These are phyloP conservation scores for Tupiocoris notatus DNA, from an alignment of 2,888 invertebrate species.

Conservation along the genomic window DNA sequence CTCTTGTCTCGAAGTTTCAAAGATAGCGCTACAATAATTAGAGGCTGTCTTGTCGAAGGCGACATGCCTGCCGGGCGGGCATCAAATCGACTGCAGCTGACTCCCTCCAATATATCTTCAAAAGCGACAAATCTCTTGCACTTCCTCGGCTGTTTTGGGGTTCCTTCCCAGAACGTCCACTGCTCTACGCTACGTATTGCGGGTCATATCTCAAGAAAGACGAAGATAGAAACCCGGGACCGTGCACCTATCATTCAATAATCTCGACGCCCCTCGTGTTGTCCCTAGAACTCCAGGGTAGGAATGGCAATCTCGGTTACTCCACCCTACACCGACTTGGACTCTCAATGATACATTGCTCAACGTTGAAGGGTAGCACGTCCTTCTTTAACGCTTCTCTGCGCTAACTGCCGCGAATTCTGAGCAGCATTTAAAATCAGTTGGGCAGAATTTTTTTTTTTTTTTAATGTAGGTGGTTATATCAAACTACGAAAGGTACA, in stretches of 20 bases:
- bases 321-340: constrained; percentile 1
- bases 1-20: neutral
- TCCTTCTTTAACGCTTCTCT: neutral
- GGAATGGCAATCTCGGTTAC: constrained; percentile 34
- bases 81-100: constrained; percentile 38
- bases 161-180: neutral
- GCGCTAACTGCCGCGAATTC: neutral
- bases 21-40: constrained; percentile 7
- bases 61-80: constrained; percentile 24
- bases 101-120: constrained; percentile 37
- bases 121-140: constrained; percentile 36
- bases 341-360: constrained; percentile 33
- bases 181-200: constrained; percentile 21
- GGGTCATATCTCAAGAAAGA: constrained; percentile 31
- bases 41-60: constrained; percentile 17
- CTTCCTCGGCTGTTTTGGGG: constrained; percentile 4
- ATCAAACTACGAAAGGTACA: no score
- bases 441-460: no score
- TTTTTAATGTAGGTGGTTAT: no score
- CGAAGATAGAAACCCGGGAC: constrained; percentile 5
- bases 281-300: neutral
- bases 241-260: constrained; percentile 39
- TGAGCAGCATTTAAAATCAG: no score
- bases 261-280: constrained; percentile 38
- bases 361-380: neutral